phyloP scores from a whole-genome alignment of 2,888 invertebrate species.

The Rotaria magnacalcarata region DNA sequence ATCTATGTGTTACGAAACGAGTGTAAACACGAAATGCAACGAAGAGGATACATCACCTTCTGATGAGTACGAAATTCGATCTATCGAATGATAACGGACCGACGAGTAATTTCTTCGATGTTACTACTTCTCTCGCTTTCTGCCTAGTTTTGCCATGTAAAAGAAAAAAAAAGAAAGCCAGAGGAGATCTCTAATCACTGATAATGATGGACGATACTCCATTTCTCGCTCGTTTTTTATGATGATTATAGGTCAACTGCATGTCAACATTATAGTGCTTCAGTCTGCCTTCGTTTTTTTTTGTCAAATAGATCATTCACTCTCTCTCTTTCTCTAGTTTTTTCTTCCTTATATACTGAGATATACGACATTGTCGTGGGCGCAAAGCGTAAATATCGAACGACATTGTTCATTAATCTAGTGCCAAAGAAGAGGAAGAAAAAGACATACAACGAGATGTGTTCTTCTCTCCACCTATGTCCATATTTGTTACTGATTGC shows the following conservation, averaged over 20 bases:
- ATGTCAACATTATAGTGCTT: conserved; percentile 4
- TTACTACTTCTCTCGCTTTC: background rate
- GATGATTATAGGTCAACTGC: conserved; percentile 31
- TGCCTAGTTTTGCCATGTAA: background rate
- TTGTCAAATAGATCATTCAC: conserved; percentile 20
- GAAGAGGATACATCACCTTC: conserved; percentile 10
- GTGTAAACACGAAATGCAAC: conserved; percentile 17
- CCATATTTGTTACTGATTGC: background rate
- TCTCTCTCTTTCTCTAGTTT: background rate
- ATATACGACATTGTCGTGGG: background rate
- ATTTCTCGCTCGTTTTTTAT: background rate
- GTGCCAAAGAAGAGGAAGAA: background rate
- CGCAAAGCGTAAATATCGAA: conserved; percentile 18
- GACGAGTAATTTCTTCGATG: background rate
- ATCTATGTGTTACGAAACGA: conserved; percentile 11
- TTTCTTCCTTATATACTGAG: background rate
- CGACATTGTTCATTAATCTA: background rate
- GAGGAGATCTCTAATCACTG: background rate
- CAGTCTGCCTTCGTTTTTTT: background rate
- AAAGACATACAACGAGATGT: background rate
- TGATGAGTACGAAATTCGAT: conserved; percentile 21
- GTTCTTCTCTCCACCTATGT: background rate
- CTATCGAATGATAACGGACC: background rate
- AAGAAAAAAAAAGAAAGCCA: background rate
- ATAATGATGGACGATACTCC: conserved; percentile 21